Evolutionary conservation across 2,797 vertebrate genomes (phyloP).

Genomic region (Argentina silus): DNA sequence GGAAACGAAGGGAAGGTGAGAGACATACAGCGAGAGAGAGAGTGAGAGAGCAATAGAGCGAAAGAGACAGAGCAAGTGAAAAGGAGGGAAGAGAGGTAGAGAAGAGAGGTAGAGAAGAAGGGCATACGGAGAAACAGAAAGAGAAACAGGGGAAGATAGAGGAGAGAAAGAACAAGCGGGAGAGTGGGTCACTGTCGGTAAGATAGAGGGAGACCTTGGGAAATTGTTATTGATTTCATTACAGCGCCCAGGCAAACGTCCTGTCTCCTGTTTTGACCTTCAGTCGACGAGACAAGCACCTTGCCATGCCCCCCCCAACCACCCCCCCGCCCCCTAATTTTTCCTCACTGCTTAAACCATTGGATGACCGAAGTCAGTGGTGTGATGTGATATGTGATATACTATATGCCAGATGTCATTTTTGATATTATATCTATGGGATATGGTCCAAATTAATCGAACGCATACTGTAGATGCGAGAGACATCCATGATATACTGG

Average conservation of each 20-base stretch:
- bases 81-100: background rate
- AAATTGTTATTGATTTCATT: slow-evolving; percentile 43
- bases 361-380: background rate
- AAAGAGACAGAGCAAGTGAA: background rate
- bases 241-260: slow-evolving; percentile 15
- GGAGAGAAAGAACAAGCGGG: slow-evolving; percentile 1
- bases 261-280: slow-evolving; percentile 39
- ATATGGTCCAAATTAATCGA: background rate
- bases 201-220: slow-evolving; percentile 7
- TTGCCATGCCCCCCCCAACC: no score
- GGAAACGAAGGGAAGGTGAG: background rate
- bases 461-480: background rate
- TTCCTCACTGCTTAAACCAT: background rate
- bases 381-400: background rate
- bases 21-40: no score
- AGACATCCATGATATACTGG: background rate
- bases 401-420: background rate
- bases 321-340: background rate
- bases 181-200: background rate
- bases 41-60: no score
- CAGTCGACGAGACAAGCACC: slow-evolving; percentile 11
- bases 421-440: background rate
- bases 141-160: slow-evolving; percentile 3
- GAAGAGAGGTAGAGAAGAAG: background rate
- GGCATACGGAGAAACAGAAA: background rate